Percentiles rank a stretch among this genome's conserved stretches.
phyloP scores from a whole-genome alignment of 2,797 vertebrate genomes.

The Halcyon smyrnensis region DNA sequence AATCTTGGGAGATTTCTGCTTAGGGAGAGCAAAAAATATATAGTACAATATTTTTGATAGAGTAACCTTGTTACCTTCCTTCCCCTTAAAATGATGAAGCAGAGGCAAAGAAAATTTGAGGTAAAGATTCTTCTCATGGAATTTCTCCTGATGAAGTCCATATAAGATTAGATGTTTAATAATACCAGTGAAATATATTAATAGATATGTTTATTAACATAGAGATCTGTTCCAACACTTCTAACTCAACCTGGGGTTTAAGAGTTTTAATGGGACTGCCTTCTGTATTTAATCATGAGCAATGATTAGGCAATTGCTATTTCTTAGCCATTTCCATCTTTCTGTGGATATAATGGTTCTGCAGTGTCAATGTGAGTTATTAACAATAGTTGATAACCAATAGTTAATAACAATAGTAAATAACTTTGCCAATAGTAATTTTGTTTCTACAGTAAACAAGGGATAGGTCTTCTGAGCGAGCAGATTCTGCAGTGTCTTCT shows the following conservation, averaged over 20 bases:
- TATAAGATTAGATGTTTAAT: background rate
- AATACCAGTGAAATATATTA: background rate
- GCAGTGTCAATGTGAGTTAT: background rate
- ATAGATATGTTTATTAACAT: background rate
- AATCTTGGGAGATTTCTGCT: background rate
- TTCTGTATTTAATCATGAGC: background rate
- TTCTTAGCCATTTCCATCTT: background rate
- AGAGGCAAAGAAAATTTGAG: background rate
- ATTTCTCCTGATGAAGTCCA: background rate
- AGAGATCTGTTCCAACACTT: background rate
- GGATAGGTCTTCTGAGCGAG: background rate
- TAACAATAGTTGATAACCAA: background rate
- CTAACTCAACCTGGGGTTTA: background rate
- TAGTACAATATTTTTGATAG: background rate
- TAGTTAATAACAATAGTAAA: background rate
- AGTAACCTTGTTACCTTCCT: background rate
- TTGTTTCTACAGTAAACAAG: background rate
- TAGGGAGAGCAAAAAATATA: rapidly evolving
- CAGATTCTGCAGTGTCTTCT: background rate
- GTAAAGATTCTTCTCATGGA: background rate
- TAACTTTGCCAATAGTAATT: background rate
- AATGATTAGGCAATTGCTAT: background rate
- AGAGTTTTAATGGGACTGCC: background rate
- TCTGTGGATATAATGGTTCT: background rate
- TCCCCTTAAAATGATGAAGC: background rate